Base-by-base conservation (phyloP, 1,140 invertebrate genomes). In the Drosophila nannoptera region DNA sequence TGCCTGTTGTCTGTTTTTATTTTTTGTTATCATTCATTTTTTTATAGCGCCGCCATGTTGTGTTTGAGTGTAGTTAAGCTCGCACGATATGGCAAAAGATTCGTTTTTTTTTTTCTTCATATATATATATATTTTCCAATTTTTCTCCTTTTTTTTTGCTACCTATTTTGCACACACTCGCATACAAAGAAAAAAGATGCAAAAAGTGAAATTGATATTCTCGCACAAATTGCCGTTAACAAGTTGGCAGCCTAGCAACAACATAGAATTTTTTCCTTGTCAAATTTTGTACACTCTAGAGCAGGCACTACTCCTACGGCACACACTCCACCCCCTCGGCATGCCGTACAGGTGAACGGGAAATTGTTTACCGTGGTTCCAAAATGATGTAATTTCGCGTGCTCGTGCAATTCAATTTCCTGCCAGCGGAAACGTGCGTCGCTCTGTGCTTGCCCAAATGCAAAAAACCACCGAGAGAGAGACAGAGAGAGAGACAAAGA, bases 371-470 rank as follows among this genome's bases (percentile, higher is more conserved):
- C 81, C 77, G 77, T 86, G 81, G 83, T 87, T 83, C 75, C 73
- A 78, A 87, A 87, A 87, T 87, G 83, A 83, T 87, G 83, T 87
- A 87, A 87, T 87, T 87, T 87, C 84, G 84, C 84, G 83, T 87
- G 84, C 73, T 87, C 78, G 78, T 80, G 78, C 84, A 87, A 87
- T 87, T 87, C 84, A 87, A 87, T 87, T 87, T 87, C 83, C 84
- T 87, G 84, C 73, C 69, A 75, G 54, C 84, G 86, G 86, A 87
- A 87, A 77, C 93, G 90, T 91, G 87, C 95, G 14, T 93, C 92
- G 90, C 93, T 77, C 76, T 77, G 38, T 61, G 73, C 58, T 80
- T 69, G 63, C 54, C 78, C 77, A 76, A 68, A 45, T 50, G 31
- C 45, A 59, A 55, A 68, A 43, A 40, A 59, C 53, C 38, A 66